Evolutionary conservation across 1,140 invertebrate genomes (phyloP).

Genomic region (Maconellicoccus hirsutus): DNA sequence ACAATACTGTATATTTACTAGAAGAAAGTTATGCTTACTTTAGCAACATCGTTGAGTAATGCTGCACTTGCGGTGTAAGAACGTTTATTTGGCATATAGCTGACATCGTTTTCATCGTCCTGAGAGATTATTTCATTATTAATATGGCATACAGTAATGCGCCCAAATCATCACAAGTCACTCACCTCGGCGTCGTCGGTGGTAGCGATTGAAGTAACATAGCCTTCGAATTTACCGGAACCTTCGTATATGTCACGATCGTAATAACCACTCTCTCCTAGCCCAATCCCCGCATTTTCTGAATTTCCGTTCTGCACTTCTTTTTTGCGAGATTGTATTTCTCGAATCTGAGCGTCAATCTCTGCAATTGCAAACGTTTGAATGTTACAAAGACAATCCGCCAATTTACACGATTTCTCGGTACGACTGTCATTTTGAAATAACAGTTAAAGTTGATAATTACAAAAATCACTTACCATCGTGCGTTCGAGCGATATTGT

Average conservation of each 20-base stretch:
- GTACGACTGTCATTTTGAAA: too few relatives aligned
- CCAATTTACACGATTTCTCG: too few relatives aligned
- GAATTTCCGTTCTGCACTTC: constrained; percentile 37
- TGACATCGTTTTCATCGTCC: constrained; percentile 67
- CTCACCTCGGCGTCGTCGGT: constrained; percentile 77
- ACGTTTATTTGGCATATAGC: constrained; percentile 50
- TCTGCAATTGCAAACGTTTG: constrained; percentile 43
- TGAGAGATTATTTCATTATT: constrained; percentile 33
- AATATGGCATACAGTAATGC: too few relatives aligned
- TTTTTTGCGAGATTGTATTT: constrained; percentile 79
- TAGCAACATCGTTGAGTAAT: constrained; percentile 77
- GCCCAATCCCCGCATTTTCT: constrained; percentile 53
- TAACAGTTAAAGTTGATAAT: not conserved
- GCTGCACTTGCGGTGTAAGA: constrained; percentile 77
- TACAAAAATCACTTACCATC: not conserved
- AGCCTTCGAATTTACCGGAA: constrained; percentile 75
- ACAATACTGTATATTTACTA: not conserved
- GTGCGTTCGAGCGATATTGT: not conserved
- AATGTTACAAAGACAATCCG: not conserved
- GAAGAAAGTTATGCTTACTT: constrained; percentile 52
- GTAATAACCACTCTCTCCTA: constrained; percentile 78
- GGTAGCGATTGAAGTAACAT: constrained; percentile 89
- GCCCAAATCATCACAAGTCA: constrained; percentile 22
- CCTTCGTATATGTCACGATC: constrained; percentile 89
- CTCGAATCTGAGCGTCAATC: constrained; percentile 84